These are phyloP conservation scores for Hydrozoanthus gracilis DNA, from an alignment of 92 coral and sea anemone genomes.

Conservation along the genomic window DNA sequence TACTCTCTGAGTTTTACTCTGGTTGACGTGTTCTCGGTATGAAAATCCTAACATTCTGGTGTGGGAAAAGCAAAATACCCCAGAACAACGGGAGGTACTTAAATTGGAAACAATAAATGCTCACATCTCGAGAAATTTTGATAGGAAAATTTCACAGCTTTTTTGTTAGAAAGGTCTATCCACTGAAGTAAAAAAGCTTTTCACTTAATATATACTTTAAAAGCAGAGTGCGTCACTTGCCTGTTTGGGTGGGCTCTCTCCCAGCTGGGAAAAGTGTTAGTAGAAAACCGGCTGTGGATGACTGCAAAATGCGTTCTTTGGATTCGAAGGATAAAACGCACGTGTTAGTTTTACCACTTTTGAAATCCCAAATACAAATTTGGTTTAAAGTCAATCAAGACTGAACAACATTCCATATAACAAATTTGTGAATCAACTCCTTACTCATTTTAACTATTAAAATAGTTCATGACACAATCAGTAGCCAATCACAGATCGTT, in stretches of 20 bases:
- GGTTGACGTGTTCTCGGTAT: no score
- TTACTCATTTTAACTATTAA: not conserved
- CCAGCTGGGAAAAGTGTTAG: slow-evolving; percentile 99
- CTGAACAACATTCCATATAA: not conserved
- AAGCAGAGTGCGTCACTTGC: slow-evolving; percentile 33
- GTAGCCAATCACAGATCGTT: not conserved
- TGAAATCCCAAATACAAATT: not conserved
- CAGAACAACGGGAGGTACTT: no score
- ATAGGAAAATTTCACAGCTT: no score
- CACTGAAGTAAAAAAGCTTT: no score
- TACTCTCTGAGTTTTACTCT: no score
- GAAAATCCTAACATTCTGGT: no score
- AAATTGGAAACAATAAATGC: no score
- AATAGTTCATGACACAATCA: not conserved
- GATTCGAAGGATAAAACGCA: not conserved
- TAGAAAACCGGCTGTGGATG: slow-evolving; percentile 95
- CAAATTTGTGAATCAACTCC: not conserved
- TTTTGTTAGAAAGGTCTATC: no score
- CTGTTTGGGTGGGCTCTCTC: slow-evolving; percentile 99
- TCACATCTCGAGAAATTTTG: no score
- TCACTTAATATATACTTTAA: no score
- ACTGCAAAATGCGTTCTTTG: slow-evolving; percentile 94
- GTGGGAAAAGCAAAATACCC: no score
- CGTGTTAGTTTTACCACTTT: not conserved
- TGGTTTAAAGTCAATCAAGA: not conserved